Percentiles rank a stretch among this genome's conserved stretches.
phyloP scores from a whole-genome alignment of 1,140 invertebrate species.

The Odontomachus brunneus region DNA sequence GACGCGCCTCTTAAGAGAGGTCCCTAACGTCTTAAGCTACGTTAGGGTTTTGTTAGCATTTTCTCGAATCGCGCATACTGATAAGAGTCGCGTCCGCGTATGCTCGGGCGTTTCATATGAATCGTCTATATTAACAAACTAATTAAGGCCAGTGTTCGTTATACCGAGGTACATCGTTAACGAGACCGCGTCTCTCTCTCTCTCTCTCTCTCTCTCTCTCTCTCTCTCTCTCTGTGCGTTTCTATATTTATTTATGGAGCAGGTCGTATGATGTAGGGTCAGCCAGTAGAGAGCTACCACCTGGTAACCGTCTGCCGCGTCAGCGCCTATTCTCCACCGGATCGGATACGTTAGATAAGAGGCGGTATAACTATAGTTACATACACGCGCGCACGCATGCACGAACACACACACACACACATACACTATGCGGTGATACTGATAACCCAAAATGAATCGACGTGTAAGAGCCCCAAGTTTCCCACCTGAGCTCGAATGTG shows the following conservation, averaged over 20 bases:
- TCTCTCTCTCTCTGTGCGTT: slow-evolving; percentile 43
- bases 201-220: too few relatives aligned
- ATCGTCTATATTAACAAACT: slow-evolving; percentile 51
- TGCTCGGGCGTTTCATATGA: background rate
- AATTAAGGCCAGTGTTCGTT: slow-evolving; percentile 55
- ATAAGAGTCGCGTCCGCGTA: background rate
- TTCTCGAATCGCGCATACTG: background rate
- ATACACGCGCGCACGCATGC: background rate
- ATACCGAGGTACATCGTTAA: slow-evolving; percentile 21
- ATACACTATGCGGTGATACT: background rate
- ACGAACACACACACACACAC: background rate
- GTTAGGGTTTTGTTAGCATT: slow-evolving; percentile 11
- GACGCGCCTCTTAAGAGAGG: background rate
- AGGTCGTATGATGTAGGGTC: slow-evolving; percentile 37
- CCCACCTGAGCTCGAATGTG: too few relatives aligned
- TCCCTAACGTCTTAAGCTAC: background rate
- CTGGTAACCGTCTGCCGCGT: background rate
- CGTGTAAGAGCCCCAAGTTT: too few relatives aligned
- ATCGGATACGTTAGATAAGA: slow-evolving; percentile 21
- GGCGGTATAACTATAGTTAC: slow-evolving; percentile 14
- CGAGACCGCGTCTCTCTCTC: slow-evolving; percentile 36
- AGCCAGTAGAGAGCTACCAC: background rate
- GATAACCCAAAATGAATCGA: background rate
- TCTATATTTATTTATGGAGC: slow-evolving; percentile 61
- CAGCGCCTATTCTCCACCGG: slow-evolving; percentile 21